Conservation (phyloP, 2,113 vertebrate genomes). For the Carollia perspicillata region DNA sequence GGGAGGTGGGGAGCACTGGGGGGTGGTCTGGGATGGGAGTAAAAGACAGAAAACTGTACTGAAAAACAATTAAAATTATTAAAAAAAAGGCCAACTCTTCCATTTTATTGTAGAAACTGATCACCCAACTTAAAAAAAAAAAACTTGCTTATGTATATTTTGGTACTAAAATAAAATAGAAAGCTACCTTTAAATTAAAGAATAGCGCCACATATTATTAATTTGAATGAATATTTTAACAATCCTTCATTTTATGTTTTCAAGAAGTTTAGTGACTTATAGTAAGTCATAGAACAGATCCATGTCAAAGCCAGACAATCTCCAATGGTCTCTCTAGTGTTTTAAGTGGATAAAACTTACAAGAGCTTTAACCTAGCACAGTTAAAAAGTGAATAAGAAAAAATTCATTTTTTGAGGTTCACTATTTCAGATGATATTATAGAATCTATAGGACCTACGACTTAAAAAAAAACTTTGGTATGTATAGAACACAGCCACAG, state of each 20-base stretch:
- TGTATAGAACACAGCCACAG: neutral
- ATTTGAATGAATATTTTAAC: neutral
- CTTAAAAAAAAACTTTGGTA: neutral
- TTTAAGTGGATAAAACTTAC: neutral
- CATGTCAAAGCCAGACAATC: neutral
- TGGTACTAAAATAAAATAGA: neutral
- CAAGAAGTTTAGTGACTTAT: neutral
- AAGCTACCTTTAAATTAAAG: neutral
- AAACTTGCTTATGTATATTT: neutral
- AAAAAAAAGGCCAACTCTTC: neutral
- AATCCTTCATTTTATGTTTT: neutral
- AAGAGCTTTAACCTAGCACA: neutral
- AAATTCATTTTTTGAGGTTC: neutral
- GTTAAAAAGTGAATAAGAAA: neutral
- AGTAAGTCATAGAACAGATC: neutral
- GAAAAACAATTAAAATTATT: no score
- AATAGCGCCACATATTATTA: neutral
- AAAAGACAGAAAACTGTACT: no score
- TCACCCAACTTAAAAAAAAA: neutral
- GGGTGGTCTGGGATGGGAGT: no score
- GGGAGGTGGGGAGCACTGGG: no score
- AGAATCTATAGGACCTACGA: no score
- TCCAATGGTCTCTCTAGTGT: neutral
- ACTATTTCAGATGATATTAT: neutral
- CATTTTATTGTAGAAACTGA: neutral